These are phyloP conservation scores for Typhlomys cinereus DNA, from an alignment of 2,113 vertebrate species.

Conservation along the genomic window DNA sequence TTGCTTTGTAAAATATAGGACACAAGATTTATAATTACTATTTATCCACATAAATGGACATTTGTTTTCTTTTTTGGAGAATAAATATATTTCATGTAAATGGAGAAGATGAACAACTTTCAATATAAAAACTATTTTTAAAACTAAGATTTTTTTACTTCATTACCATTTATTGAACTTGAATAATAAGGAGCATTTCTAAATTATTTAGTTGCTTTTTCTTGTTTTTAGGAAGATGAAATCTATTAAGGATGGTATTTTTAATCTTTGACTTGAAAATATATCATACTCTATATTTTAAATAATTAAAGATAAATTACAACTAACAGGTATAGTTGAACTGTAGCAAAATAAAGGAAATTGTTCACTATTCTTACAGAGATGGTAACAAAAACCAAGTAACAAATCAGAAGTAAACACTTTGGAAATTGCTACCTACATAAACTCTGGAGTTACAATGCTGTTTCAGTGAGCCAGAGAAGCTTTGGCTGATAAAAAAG, in stretches of 20 bases:
- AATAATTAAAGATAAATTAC: not conserved
- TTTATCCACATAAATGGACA: not conserved
- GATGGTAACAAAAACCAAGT: not conserved
- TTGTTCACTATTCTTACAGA: not conserved
- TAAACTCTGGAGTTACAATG: not conserved
- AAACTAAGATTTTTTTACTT: not conserved
- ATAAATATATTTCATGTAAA: slow-evolving; percentile 19
- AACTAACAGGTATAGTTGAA: not conserved
- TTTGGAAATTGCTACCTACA: not conserved
- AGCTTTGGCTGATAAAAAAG: not conserved
- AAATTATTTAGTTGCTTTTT: not conserved
- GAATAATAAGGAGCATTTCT: not conserved
- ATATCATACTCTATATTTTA: not conserved
- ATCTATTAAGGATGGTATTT: not conserved
- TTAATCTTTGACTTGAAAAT: not conserved
- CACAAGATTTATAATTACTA: not conserved
- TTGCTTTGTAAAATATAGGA: slow-evolving; percentile 6
- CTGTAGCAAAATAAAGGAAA: not conserved
- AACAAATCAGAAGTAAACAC: not conserved
- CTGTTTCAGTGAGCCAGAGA: not conserved
- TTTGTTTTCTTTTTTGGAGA: not conserved
- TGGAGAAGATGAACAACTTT: not conserved
- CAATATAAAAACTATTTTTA: not conserved
- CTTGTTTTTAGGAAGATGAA: not conserved
- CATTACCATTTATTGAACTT: not conserved